Evolutionary conservation across 1,140 invertebrate genomes (phyloP), one percentile per base, ranked within the genome.

Genomic region (Lepidostoma basale): DNA sequence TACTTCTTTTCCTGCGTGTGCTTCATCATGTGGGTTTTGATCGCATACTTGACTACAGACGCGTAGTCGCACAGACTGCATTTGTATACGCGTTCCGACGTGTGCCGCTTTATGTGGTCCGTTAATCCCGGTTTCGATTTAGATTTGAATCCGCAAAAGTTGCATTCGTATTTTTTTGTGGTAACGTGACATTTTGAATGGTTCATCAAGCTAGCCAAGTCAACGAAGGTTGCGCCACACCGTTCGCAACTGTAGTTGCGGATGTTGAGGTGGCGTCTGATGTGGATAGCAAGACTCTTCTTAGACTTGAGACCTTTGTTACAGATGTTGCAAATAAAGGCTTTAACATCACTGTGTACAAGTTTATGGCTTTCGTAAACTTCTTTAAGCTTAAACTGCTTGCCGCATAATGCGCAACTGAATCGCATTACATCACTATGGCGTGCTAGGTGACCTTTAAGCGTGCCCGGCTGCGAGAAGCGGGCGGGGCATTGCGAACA

Each of bases 391-490:
- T 87, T 85, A 77, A 88, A 88, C 76, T 85, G 84, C 73, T 87
- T 86, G n/a, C 86, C 85, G 77, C 88, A 88, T 39, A 83, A 68
- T 18, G 83, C 76, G 75, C 88, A 90, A 25, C 83, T 88, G 72
- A 81, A 88, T 52, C 82, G 79, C 44, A 75, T 79, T 28, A 71
- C 70, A 42, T 74, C 74, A 62, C 78, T 82, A 59, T 87, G 85
- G 30, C 77, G 85, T 68, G 80, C 81, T 22, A 74, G 69, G 74
- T 86, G 84, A 22, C 79, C 79, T 45, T 74, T 76, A 2, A 86
- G 72, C 62, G 79, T 82, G 3, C 80, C 77, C 14, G 79, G 78
- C 70, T 85, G 83, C 8, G 82, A 85, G 74, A 89, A 89, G 2
- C 75, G 76, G 72, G 86, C 86, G 0, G 83, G 81, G 81, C 88